Percentiles rank a stretch among this genome's conserved stretches.
phyloP scores from a whole-genome alignment of 2,888 invertebrate genomes.

The Melolontha melolontha region DNA sequence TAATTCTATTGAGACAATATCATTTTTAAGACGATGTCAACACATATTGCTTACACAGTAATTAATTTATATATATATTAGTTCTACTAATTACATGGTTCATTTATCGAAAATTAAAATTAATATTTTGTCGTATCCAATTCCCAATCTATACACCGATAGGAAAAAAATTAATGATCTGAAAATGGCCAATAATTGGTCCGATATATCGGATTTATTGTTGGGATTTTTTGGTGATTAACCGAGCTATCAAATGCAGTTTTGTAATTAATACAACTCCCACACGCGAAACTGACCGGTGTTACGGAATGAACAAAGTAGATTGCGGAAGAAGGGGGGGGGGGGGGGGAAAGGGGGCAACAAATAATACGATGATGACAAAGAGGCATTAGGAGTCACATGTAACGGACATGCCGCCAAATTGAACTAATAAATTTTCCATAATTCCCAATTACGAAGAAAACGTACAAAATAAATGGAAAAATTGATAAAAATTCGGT shows the following conservation, averaged over 20 bases:
- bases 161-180: constrained; percentile 51
- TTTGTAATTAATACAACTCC: constrained; percentile 49
- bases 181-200: constrained; percentile 51
- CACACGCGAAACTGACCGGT: constrained; percentile 42
- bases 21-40: too few species aligned
- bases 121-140: constrained; percentile 40
- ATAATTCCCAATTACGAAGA: background rate
- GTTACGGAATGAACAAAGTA: background rate
- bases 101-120: constrained; percentile 39
- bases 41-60: too few species aligned
- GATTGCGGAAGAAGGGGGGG: too few species aligned
- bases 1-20: too few species aligned
- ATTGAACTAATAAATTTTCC: constrained; percentile 12
- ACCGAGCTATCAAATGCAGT: constrained; percentile 49
- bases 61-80: background rate
- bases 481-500: background rate
- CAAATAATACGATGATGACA: constrained; percentile 13
- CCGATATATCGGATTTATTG: constrained; percentile 18
- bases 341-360: background rate
- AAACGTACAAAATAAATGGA: background rate
- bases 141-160: constrained; percentile 40
- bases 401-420: constrained; percentile 1
- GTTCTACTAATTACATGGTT: constrained; percentile 23
- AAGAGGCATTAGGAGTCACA: constrained; percentile 5
- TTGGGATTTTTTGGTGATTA: constrained; percentile 49